Conservation (phyloP, 2,888 invertebrate genomes). For the Capitulum mitella region DNA sequence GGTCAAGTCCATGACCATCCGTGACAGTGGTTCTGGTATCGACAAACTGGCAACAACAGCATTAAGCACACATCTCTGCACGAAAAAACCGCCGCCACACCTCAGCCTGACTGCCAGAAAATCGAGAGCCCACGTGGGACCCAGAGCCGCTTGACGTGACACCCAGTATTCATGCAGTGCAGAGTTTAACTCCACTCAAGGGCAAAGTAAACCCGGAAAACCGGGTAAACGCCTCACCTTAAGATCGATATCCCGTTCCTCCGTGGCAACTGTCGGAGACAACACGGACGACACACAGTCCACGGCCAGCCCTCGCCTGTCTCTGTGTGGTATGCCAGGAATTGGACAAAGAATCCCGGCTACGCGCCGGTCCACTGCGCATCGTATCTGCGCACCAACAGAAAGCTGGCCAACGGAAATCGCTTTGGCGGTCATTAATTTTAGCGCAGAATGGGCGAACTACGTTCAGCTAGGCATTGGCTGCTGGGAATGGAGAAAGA, state of each 20-base stretch:
- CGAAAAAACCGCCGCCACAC: too few relatives aligned
- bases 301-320: background rate
- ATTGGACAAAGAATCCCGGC: constrained; percentile 25
- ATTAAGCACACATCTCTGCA: too few relatives aligned
- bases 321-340: constrained; percentile 12
- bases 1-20: too few relatives aligned
- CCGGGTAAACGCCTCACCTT: background rate
- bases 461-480: background rate
- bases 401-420: background rate
- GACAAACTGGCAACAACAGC: too few relatives aligned
- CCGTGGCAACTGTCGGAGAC: background rate
- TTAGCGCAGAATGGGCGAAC: background rate
- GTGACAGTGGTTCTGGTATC: too few relatives aligned
- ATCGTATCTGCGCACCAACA: constrained; percentile 6
- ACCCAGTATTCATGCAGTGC: too few relatives aligned
- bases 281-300: background rate
- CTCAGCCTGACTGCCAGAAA: too few relatives aligned
- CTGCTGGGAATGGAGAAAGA: background rate
- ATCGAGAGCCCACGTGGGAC: too few relatives aligned
- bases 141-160: too few relatives aligned
- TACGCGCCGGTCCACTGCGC: constrained; percentile 2
- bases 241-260: background rate
- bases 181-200: too few relatives aligned
- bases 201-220: too few relatives aligned
- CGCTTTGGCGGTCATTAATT: background rate